phyloP scores from a whole-genome alignment of 2,888 invertebrate species.

The Drosophila testacea region DNA sequence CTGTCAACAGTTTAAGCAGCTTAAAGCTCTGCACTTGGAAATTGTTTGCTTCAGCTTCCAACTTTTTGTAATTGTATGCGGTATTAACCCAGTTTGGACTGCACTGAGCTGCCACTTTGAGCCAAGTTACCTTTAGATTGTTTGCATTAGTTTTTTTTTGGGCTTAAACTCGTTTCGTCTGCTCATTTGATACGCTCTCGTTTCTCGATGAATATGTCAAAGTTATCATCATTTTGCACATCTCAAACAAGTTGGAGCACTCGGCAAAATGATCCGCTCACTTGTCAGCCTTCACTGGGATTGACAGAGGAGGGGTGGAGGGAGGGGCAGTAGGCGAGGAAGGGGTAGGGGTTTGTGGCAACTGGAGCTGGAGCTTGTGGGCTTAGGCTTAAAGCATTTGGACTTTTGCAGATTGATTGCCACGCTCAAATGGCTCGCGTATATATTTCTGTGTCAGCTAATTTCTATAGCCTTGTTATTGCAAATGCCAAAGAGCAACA shows the following conservation, averaged over 20 bases:
- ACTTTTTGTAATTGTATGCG: constrained; percentile 3
- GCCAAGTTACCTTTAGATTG: constrained; percentile 31
- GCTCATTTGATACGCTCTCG: constrained; percentile 45
- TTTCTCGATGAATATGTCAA: constrained; percentile 61
- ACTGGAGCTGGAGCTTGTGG: constrained; percentile 19
- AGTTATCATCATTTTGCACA: constrained; percentile 58
- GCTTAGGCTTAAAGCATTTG: constrained; percentile 41
- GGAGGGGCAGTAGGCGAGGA: background rate
- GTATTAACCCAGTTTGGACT: constrained; percentile 48
- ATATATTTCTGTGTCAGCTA: constrained; percentile 56
- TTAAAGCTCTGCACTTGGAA: constrained; percentile 31
- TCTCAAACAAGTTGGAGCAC: constrained; percentile 54
- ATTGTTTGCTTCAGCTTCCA: background rate
- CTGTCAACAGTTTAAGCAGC: constrained; percentile 32
- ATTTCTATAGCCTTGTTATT: constrained; percentile 64
- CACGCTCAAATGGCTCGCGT: constrained; percentile 47
- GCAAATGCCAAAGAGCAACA: constrained; percentile 38
- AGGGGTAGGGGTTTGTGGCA: background rate
- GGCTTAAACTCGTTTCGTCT: constrained; percentile 47
- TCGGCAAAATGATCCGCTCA: constrained; percentile 43
- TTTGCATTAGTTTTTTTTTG: constrained; percentile 20
- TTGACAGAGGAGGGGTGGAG: background rate
- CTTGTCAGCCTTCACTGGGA: constrained; percentile 48
- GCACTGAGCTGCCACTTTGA: constrained; percentile 29
- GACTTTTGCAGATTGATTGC: constrained; percentile 47